Evolutionary conservation across 1,140 invertebrate genomes (phyloP).

Genomic region (Drosophila funebris): DNA sequence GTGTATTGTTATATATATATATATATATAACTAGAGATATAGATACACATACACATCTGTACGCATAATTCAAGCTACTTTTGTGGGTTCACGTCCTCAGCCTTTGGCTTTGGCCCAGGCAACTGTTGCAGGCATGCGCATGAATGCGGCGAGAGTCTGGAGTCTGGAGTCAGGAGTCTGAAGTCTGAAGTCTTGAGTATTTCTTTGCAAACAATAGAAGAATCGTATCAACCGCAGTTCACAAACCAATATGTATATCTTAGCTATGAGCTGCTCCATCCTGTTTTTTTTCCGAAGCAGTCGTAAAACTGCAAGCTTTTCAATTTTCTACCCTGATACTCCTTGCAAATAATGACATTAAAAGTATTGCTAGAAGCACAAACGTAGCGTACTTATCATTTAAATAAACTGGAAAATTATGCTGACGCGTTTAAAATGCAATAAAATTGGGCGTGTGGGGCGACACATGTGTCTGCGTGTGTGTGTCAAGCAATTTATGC

Average conservation of each 20-base stretch:
- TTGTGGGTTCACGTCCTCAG: conserved; percentile 21
- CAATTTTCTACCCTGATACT: conserved; percentile 29
- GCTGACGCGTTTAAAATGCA: conserved; percentile 76
- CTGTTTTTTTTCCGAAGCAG: not conserved
- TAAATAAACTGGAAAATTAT: conserved; percentile 63
- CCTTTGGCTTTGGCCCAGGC: conserved; percentile 11
- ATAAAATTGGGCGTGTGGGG: conserved; percentile 51
- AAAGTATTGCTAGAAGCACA: conserved; percentile 4
- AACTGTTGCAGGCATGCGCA: conserved; percentile 49
- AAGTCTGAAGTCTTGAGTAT: conserved; percentile 18
- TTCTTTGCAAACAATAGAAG: conserved; percentile 30
- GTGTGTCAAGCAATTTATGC: conserved; percentile 65
- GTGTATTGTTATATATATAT: conserved; percentile 21
- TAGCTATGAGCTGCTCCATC: not conserved
- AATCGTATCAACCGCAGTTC: conserved; percentile 25
- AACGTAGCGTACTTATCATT: conserved; percentile 34
- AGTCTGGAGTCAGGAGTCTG: conserved; percentile 19
- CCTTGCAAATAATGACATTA: conserved; percentile 18
- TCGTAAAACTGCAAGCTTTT: conserved; percentile 44
- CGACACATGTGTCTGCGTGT: not conserved
- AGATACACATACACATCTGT: not conserved
- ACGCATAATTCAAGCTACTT: conserved; percentile 13
- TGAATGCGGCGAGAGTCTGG: conserved; percentile 20
- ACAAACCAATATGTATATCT: conserved; percentile 21
- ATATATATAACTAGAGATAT: not conserved